Base-by-base conservation (phyloP, 2,888 invertebrate genomes). In the Pristionchus exspectatus region DNA sequence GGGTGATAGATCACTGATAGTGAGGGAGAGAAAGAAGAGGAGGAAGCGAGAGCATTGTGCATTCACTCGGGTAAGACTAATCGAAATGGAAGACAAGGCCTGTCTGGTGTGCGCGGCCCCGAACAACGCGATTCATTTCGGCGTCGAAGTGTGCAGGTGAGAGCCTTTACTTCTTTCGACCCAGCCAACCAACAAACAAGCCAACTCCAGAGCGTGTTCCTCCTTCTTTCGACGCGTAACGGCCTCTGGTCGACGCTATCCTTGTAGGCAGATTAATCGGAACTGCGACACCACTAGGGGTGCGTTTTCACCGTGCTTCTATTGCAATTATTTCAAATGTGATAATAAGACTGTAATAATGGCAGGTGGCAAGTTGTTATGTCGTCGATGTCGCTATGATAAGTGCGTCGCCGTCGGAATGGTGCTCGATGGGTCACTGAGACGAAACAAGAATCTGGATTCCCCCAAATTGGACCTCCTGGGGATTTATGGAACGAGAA, bases 141-240 rank as follows among this genome's bases (percentile, higher is more conserved):
- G 74, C 24, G 69, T 77, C 4, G 74, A 77, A 44, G 74, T 21
- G 21, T 77, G 74, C 74, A 77, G 74, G 74, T n/a, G n/a, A n/a
- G n/a, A n/a, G n/a, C n/a, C n/a, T n/a, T n/a, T n/a, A n/a, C n/a
- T n/a, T n/a, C n/a, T n/a, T n/a, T n/a, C n/a, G n/a, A n/a, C n/a
- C n/a, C n/a, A n/a, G n/a, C n/a, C n/a, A n/a, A n/a, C n/a, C n/a
- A n/a, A n/a, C n/a, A n/a, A n/a, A n/a, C n/a, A n/a, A n/a, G n/a
- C n/a, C n/a, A n/a, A n/a, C n/a, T n/a, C n/a, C n/a, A 77, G 74
- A 16, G 74, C 74, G 16, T 77, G 74, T 44, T 77, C 74, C 5
- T 27, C 74, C 7, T 77, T 77, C 44, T 77, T 77, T 44, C 44
- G 44, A 24, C 74, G 74, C 4, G 24, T 21, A 14, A 44, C 9